A percentile compares a stretch with the other conserved stretches of the same genome.
These are phyloP conservation scores for Lepidocyrtoides sp. DNA, from an alignment of 2,888 invertebrate species.

Conservation along the genomic window DNA sequence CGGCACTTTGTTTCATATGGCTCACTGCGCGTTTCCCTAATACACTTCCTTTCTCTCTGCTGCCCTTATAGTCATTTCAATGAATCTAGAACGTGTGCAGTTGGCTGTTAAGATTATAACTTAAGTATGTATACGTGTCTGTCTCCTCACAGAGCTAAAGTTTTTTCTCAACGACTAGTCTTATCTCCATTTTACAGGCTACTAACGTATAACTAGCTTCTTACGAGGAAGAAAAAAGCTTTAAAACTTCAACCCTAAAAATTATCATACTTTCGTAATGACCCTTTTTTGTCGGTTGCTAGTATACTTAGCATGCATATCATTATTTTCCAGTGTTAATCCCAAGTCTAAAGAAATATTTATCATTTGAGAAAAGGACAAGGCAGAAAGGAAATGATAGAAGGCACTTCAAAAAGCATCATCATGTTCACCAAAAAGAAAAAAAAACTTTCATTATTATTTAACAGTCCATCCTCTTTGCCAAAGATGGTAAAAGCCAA, in stretches of 20 bases:
- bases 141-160: not conserved
- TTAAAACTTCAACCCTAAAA: not conserved
- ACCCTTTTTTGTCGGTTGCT: not conserved
- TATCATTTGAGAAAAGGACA: not conserved
- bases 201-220: not conserved
- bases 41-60: constrained; percentile 49
- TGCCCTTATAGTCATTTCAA: not conserved
- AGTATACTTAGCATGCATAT: no score
- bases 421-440: no score
- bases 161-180: not conserved
- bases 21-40: constrained; percentile 50
- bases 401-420: not conserved
- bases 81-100: not conserved
- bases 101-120: not conserved
- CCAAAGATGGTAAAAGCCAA: not conserved
- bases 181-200: constrained; percentile 9
- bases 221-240: not conserved
- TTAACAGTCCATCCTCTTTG: constrained; percentile 6
- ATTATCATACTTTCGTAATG: constrained; percentile 35
- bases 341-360: constrained; percentile 12
- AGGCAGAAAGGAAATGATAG: not conserved
- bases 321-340: not conserved
- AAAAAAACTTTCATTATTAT: not conserved
- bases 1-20: constrained; percentile 41
- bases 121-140: not conserved